Conservation (phyloP, 2,888 invertebrate species). For the Drosophila mimetica region DNA sequence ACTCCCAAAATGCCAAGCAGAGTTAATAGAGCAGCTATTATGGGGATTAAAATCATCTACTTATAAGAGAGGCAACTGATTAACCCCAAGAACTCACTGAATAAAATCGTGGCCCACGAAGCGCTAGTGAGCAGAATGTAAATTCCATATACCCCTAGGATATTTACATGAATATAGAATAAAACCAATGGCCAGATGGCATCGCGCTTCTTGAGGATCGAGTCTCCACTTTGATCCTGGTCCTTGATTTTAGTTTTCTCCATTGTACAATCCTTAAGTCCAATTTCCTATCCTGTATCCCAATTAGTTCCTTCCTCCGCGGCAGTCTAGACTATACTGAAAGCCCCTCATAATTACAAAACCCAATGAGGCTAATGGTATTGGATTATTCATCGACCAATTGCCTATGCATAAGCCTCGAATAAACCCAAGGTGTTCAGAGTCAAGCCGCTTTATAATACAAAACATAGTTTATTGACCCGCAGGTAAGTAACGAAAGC, state of each 20-base stretch:
- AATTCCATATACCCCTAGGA: conserved; percentile 88
- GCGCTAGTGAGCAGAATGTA: conserved; percentile 87
- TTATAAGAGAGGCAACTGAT: conserved; percentile 10
- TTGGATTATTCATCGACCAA: conserved; percentile 2
- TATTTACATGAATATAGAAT: conserved; percentile 90
- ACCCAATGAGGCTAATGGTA: conserved; percentile 6
- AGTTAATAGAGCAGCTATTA: conserved; percentile 87
- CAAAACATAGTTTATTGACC: conserved; percentile 57
- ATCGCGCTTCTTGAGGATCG: conserved; percentile 85
- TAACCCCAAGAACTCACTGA: conserved; percentile 86
- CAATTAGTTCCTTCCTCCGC: neutral
- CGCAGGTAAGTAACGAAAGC: conserved; percentile 54
- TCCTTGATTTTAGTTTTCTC: conserved; percentile 5
- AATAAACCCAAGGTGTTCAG: neutral
- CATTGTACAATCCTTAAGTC: conserved; percentile 4
- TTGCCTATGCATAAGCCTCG: conserved; percentile 52
- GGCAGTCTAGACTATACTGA: conserved; percentile 45
- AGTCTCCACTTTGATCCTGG: conserved; percentile 4
- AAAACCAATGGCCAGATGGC: conserved; percentile 90
- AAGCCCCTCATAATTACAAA: neutral
- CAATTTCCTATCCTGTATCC: neutral
- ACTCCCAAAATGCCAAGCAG: conserved; percentile 90
- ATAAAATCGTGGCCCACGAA: conserved; percentile 87
- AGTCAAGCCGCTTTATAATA: conserved; percentile 25
- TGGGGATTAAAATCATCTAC: conserved; percentile 83